phyloP scores from a whole-genome alignment of 2,797 vertebrate genomes.

The Lepidocolaptes lacrymiger region DNA sequence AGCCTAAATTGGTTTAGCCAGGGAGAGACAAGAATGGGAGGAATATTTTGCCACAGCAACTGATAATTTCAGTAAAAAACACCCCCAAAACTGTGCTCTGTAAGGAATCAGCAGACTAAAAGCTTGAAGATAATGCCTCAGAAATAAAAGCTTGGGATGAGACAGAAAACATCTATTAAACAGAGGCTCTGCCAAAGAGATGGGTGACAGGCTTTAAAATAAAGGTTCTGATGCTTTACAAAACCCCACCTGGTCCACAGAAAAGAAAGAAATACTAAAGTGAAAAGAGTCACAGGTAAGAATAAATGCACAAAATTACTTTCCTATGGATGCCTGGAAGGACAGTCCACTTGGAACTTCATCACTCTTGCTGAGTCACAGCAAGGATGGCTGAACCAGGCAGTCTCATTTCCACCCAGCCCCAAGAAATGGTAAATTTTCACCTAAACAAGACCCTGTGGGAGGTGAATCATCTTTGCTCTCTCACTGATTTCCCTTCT shows the following conservation, averaged over 20 bases:
- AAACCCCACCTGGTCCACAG: background rate
- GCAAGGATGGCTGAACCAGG: background rate
- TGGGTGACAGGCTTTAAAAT: background rate
- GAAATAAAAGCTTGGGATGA: background rate
- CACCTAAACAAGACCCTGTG: background rate
- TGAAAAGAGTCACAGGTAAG: background rate
- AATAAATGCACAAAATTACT: background rate
- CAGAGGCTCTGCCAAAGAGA: background rate
- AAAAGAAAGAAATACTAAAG: background rate
- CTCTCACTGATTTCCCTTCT: background rate
- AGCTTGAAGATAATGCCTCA: slow-evolving; percentile 5
- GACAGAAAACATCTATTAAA: background rate
- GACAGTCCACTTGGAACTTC: background rate
- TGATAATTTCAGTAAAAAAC: background rate
- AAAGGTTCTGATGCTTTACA: background rate
- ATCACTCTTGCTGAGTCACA: fast-evolving
- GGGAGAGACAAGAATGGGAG: background rate
- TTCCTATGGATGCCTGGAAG: background rate
- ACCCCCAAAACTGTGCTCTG: slow-evolving; percentile 16
- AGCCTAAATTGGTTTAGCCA: slow-evolving; percentile 21
- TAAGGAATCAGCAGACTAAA: slow-evolving; percentile 3
- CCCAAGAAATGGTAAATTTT: background rate
- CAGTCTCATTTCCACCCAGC: background rate
- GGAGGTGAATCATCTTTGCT: background rate
- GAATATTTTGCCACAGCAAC: slow-evolving; percentile 55